phyloP scores from a whole-genome alignment of 2,888 invertebrate genomes.

The Drosophila monieri region DNA sequence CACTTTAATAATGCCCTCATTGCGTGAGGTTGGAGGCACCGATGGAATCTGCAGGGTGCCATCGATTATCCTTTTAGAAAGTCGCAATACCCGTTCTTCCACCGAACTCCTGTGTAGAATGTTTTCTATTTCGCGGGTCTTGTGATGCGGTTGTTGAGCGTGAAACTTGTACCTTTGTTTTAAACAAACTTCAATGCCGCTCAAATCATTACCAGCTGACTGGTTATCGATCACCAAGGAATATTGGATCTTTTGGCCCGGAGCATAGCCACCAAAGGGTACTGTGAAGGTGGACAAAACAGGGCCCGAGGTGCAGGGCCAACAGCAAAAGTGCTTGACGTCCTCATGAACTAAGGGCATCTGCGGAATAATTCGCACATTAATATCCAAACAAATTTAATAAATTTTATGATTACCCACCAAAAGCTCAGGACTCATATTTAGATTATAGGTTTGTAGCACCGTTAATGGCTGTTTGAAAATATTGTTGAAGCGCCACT shows the following conservation, averaged over 20 bases:
- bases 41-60: constrained; percentile 60
- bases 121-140: constrained; percentile 34
- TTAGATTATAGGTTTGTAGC: constrained; percentile 90
- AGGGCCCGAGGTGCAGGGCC: constrained; percentile 66
- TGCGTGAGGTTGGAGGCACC: constrained; percentile 62
- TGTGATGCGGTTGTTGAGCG: constrained; percentile 51
- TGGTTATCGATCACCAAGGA: constrained; percentile 89
- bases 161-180: constrained; percentile 55
- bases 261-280: constrained; percentile 89
- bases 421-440: constrained; percentile 87
- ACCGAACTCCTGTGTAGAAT: constrained; percentile 37
- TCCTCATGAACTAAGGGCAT: constrained; percentile 52
- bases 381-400: neutral
- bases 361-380: constrained; percentile 27
- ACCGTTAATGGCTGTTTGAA: constrained; percentile 87
- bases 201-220: constrained; percentile 84
- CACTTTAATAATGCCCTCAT: constrained; percentile 51
- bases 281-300: constrained; percentile 76
- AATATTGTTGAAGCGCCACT: constrained; percentile 88
- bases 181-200: constrained; percentile 54
- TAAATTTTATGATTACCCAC: constrained; percentile 84
- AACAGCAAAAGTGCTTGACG: constrained; percentile 66
- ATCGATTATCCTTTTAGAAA: constrained; percentile 55
- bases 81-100: constrained; percentile 51
- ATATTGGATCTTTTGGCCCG: constrained; percentile 88